Evolutionary conservation across 2,113 vertebrate species (phyloP), one percentile per base, ranked within the genome.

Genomic region (Chloropsis hardwickii): DNA sequence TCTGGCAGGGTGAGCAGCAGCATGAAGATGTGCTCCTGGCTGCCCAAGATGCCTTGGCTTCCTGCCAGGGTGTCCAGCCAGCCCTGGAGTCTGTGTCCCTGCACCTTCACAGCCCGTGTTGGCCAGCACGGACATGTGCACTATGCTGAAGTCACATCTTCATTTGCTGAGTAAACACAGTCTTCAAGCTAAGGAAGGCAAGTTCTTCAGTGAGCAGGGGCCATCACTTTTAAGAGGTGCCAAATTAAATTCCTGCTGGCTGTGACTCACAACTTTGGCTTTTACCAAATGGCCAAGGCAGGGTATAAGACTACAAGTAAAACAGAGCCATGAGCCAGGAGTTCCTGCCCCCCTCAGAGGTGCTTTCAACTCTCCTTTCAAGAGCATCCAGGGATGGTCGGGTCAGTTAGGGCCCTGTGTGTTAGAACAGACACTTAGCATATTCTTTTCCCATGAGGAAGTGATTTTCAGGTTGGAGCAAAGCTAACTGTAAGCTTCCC

Each of bases 121-220:
- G 53, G 35, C 21, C 69, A 92, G 25, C 27, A 47, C 0, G 0
- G 82, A 22, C 33, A 37, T 1, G 4, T 57, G 35, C 37, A 48
- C 35, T 24, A 18, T 37, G n/a, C 62, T 50, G 54, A 56, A 53
- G 24, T 51, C 72, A 83, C 35, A 50, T 48, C 80, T 81, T 86
- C 67, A 56, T 78, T 48, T 81, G 24, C 53, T 79, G 39, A n/a
- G 33, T 27, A 85, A 85, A 85, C 22, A 39, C 7, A 37, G 27
- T 12, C 6, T 61, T 37, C 0, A 3, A 29, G 40, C 28, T 60
- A 42, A 86, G 29, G 27, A 72, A 77, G 27, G 45, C 0, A 0
- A 70, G 29, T 8, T 40, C n/a, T 85, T 57, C 37, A 29, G 12
- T 29, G 19, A 80, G 39, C 20, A 73, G 39, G 70, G 39, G 37